These are phyloP conservation scores for Octonoba sinensis DNA, from an alignment of 2,888 invertebrate genomes.

Conservation along the genomic window DNA sequence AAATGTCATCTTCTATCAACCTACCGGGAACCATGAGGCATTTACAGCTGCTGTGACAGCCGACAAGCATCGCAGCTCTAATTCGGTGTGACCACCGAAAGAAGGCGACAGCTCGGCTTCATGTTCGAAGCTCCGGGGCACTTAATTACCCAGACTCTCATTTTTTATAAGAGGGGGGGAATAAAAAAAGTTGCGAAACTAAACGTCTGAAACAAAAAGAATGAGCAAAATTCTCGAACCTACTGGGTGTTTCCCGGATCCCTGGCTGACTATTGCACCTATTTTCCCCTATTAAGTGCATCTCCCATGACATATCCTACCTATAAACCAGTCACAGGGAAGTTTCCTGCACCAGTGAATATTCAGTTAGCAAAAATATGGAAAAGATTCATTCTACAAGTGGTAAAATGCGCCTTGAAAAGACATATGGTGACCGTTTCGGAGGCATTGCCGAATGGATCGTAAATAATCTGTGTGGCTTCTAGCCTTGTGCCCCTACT, in stretches of 20 bases:
- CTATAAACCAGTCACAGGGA: constrained; percentile 12
- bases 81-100: constrained; percentile 51
- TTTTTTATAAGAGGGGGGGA: background rate
- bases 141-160: constrained; percentile 41
- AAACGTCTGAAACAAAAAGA: constrained; percentile 23
- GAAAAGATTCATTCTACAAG: background rate
- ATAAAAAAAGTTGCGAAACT: constrained; percentile 8
- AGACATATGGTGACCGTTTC: constrained; percentile 49
- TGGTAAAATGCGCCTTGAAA: background rate
- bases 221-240: constrained; percentile 12
- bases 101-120: constrained; percentile 8
- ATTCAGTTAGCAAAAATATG: constrained; percentile 42
- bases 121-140: constrained; percentile 19
- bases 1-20: constrained; percentile 30
- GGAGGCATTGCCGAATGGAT: constrained; percentile 6
- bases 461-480: constrained; percentile 40
- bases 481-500: constrained; percentile 18
- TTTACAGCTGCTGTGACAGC: constrained; percentile 36
- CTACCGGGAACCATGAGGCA: background rate
- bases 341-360: constrained; percentile 29
- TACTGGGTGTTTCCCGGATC: constrained; percentile 60
- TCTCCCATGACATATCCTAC: background rate
- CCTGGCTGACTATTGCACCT: constrained; percentile 15
- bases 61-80: constrained; percentile 28
- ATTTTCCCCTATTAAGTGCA: constrained; percentile 5